Conservation (phyloP, 2,113 vertebrate genomes). For the Catharus minimus region DNA sequence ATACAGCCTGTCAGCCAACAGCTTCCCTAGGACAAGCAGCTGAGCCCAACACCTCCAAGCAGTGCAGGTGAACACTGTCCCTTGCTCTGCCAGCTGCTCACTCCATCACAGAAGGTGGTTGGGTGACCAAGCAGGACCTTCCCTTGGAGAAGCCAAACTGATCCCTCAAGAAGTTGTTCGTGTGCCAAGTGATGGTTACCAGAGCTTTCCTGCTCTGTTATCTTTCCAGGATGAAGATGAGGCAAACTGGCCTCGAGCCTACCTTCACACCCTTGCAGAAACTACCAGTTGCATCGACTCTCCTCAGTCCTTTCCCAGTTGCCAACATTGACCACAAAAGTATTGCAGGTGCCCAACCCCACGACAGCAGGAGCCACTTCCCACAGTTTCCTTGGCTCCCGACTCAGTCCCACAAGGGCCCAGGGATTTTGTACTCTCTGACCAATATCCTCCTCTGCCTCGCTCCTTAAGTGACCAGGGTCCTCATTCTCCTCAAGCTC, state of each 20-base stretch:
- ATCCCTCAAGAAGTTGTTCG: accelerated
- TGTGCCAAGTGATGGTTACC: not conserved
- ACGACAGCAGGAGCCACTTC: not conserved
- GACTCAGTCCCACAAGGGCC: not conserved
- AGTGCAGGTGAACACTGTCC: not conserved
- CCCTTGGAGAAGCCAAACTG: not conserved
- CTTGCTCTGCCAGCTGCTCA: not conserved
- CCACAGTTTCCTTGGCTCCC: not conserved
- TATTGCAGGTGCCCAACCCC: not conserved
- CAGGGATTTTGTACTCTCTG: not conserved
- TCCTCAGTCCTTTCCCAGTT: not conserved
- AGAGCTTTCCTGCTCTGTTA: not conserved
- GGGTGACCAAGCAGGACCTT: not conserved
- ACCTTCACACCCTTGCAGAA: not conserved
- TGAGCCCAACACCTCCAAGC: not conserved
- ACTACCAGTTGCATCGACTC: not conserved
- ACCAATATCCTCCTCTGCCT: not conserved
- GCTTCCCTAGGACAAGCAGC: not conserved
- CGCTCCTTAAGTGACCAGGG: not conserved
- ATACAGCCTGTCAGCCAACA: accelerated
- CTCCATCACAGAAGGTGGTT: not conserved
- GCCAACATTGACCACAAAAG: not conserved
- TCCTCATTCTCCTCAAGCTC: not conserved
- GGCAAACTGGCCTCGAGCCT: no score
- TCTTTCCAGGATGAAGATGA: not conserved